A percentile compares a stretch with the other conserved stretches of the same genome.
These are phyloP conservation scores for Panthera leo DNA, from an alignment of 2,113 vertebrate species.

Conservation along the genomic window DNA sequence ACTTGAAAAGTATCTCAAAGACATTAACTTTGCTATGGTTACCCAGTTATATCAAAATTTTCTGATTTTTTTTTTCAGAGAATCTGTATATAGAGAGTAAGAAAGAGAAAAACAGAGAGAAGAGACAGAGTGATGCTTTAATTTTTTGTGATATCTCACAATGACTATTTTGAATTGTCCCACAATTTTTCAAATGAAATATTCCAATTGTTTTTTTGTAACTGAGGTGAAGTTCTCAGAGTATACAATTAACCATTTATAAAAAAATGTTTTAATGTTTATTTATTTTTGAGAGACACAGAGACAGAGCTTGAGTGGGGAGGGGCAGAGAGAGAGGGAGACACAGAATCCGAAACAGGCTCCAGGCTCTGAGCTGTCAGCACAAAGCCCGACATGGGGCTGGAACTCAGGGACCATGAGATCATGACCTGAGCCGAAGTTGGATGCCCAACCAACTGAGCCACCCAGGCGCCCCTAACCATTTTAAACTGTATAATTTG, in stretches of 20 bases:
- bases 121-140: background rate
- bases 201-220: background rate
- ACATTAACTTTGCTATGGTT: conserved; percentile 33
- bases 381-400: too few relatives aligned
- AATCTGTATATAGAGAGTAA: background rate
- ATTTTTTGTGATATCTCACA: conserved; percentile 35
- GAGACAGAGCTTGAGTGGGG: too few relatives aligned
- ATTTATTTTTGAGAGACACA: too few relatives aligned
- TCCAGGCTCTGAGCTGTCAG: too few relatives aligned
- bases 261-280: too few relatives aligned
- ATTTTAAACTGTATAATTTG: background rate
- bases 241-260: background rate
- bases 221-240: background rate
- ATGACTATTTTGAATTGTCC: background rate
- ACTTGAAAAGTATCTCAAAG: conserved; percentile 42
- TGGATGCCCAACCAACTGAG: too few relatives aligned
- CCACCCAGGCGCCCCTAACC: background rate
- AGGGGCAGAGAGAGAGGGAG: too few relatives aligned
- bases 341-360: too few relatives aligned
- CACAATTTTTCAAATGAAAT: background rate
- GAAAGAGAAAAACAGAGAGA: background rate
- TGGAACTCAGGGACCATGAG: too few relatives aligned
- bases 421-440: too few relatives aligned
- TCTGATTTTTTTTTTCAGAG: background rate
- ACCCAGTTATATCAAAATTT: conserved; percentile 5